phyloP scores from a whole-genome alignment of 2,797 vertebrate genomes.

The Malurus splendens region DNA sequence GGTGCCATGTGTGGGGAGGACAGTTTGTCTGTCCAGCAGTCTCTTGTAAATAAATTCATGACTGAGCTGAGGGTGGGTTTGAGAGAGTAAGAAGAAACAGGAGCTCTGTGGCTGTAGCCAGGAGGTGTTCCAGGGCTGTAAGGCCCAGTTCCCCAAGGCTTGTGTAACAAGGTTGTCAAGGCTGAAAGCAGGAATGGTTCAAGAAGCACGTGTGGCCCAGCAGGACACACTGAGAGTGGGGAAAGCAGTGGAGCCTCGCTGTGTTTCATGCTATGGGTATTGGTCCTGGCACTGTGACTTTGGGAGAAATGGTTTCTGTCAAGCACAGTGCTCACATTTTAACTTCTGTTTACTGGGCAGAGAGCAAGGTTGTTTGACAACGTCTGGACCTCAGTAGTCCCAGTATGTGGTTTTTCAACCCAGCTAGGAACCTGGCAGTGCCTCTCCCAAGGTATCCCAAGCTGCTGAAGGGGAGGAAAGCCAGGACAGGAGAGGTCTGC shows the following conservation, averaged over 20 bases:
- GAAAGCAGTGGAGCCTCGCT: neutral
- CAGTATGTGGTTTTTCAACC: neutral
- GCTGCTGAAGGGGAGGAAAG: neutral
- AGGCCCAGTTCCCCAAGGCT: neutral
- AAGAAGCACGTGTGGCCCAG: fast-evolving
- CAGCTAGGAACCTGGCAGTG: neutral
- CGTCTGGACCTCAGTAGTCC: neutral
- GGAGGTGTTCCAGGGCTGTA: neutral
- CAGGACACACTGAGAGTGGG: neutral
- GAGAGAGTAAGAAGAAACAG: neutral
- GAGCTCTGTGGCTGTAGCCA: neutral
- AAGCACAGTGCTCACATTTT: neutral
- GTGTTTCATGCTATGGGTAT: neutral
- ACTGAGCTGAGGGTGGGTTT: neutral
- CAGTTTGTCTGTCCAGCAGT: neutral
- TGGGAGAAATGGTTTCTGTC: fast-evolving
- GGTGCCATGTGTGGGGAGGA: neutral
- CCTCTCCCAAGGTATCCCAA: neutral
- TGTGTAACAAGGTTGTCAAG: neutral
- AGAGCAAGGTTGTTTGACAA: neutral
- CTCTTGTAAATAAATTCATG: neutral
- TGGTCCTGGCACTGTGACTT: neutral
- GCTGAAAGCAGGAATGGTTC: neutral
- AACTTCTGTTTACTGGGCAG: neutral
- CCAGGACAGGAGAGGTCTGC: neutral